Base-by-base conservation (phyloP, 1,140 invertebrate genomes). In the Brachionus manjavacas region DNA sequence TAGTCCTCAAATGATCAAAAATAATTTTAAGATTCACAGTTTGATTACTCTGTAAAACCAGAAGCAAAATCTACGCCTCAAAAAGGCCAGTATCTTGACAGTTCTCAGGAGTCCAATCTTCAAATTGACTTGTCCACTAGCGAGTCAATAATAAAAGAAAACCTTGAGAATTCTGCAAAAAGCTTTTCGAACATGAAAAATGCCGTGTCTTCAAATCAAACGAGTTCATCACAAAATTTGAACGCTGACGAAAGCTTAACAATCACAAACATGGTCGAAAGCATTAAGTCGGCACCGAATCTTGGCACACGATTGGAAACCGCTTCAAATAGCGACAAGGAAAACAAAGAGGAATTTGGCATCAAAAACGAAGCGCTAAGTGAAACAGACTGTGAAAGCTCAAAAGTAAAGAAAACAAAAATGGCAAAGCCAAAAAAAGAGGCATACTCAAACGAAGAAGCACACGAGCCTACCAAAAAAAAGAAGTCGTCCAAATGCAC, bases 271-370 rank as follows among this genome's bases (percentile, higher is more conserved):
- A 49, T 76, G 72, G 41, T 76, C 8, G 72, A 43, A 20, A 76
- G 72, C 28, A 76, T 76, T 35, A 76, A 43, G 28, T 25, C 23
- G 1, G 16, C n/a, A 28, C 41, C 41, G 12, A 76, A 76, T 76
- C n/a, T 46, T 3, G 43, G 20, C 39, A 20, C 52, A 60, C 46
- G 43, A 23, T n/a, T 76, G 12, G 72, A 76, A 25, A 76, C 43
- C 7, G 72, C 49, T 25, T 76, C 72, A 4, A 76, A 76, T 49
- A 76, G 72, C 6, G 72, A 76, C 49, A 76, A 76, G 49, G 72
- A 76, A 76, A 76, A 76, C 16, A 43, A 76, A 49, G 72, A 76
- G 1, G 72, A 76, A 16, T 14, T 23, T 23, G 9, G n/a, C 11
- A 12, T 41, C 16, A 23, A 23, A 41, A 43, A 41, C n/a, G 35